Evolutionary conservation across 2,888 invertebrate genomes (phyloP).

Genomic region (Amphimallon solstitiale): DNA sequence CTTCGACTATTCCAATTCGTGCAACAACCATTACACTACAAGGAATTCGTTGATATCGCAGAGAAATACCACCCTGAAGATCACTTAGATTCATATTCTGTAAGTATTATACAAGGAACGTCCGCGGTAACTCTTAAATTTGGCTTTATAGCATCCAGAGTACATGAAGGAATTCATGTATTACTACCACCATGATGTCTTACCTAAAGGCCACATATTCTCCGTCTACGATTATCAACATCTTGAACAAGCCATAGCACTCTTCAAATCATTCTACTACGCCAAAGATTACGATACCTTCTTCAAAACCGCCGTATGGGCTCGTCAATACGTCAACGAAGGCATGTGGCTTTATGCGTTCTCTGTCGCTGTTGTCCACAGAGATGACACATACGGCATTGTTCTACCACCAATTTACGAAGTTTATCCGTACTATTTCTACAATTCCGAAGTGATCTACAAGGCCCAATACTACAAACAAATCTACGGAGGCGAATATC

Average conservation of each 20-base stretch:
- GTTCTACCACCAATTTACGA: conserved; percentile 78
- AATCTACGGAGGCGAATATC: conserved; percentile 61
- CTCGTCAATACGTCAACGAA: conserved; percentile 75
- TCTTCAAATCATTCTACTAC: conserved; percentile 75
- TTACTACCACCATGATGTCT: conserved; percentile 66
- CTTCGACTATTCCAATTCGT: conserved; percentile 71
- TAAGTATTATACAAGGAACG: conserved; percentile 37
- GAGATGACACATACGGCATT: conserved; percentile 72
- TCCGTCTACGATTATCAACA: conserved; percentile 71
- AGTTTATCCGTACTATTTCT: conserved; percentile 77
- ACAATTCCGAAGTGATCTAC: conserved; percentile 74
- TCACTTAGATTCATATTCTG: conserved; percentile 63
- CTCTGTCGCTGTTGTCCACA: conserved; percentile 71
- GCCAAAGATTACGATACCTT: conserved; percentile 78
- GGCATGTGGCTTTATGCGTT: conserved; percentile 74
- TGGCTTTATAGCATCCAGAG: conserved; percentile 66
- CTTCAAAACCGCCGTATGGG: conserved; percentile 74
- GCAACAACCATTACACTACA: conserved; percentile 69
- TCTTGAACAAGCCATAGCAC: conserved; percentile 69
- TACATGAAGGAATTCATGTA: conserved; percentile 68
- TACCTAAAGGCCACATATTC: conserved; percentile 71
- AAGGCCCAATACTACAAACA: conserved; percentile 73
- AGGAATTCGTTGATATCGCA: conserved; percentile 68
- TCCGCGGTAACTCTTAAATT: not conserved
- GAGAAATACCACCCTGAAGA: conserved; percentile 63